Evolutionary conservation across 2,113 vertebrate genomes (phyloP).

Genomic region (Pionites leucogaster): DNA sequence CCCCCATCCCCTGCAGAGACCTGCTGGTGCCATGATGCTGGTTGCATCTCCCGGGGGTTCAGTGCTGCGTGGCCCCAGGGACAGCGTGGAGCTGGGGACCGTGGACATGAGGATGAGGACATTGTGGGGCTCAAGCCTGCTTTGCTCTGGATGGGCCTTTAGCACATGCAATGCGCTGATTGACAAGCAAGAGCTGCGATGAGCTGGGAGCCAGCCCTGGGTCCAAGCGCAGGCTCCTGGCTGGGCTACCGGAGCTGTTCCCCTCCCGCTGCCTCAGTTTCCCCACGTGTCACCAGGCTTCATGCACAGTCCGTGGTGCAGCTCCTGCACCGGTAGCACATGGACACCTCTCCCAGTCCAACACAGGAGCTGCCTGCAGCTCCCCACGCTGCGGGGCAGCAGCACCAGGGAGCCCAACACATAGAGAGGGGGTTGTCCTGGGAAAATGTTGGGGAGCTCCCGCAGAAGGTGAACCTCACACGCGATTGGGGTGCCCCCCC

Average conservation of each 20-base stretch:
- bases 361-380: slow-evolving; percentile 10
- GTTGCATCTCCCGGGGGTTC: background rate
- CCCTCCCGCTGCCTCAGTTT: background rate
- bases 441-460: background rate
- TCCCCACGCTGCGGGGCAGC: background rate
- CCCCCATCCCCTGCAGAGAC: background rate
- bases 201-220: background rate
- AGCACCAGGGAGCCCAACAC: background rate
- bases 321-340: background rate
- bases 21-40: background rate
- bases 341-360: background rate
- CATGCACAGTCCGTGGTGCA: fast-evolving
- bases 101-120: fast-evolving
- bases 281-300: background rate
- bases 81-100: background rate
- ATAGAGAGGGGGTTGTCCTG: background rate
- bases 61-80: background rate
- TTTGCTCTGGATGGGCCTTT: background rate
- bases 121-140: background rate
- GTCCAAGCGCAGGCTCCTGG: fast-evolving
- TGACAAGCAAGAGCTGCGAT: background rate
- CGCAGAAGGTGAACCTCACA: background rate
- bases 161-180: slow-evolving; percentile 14
- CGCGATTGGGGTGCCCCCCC: slow-evolving; percentile 56
- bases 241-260: background rate